Evolutionary conservation across 1,140 invertebrate genomes (phyloP), one percentile per base, ranked within the genome.

Genomic region (Drosophila ambigua): DNA sequence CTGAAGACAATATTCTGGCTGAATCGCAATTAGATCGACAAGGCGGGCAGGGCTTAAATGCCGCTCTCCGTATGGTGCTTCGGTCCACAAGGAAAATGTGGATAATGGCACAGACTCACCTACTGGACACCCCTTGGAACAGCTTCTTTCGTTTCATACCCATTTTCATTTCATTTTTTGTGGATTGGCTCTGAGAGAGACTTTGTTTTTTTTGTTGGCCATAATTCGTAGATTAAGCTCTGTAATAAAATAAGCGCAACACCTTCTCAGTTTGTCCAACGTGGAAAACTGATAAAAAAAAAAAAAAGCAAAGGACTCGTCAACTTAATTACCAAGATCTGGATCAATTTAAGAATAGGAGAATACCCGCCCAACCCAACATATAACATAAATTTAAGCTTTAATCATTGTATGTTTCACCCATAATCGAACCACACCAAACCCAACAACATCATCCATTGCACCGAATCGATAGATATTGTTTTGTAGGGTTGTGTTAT

Each of bases 1-100:
- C 93, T 97, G 59, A 98, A 97, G 94, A 94, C 96, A 61, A 95
- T 98, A 66, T 93, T 96, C 68, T 98, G 97, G 97, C 92, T 97
- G 63, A 96, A 95, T 92, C 94, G 95, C 92, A 93, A 93, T 82
- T 94, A 93, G 92, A 53, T n/a, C 13, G n/a, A 45, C n/a, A 11
- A n/a, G 20, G 20, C 11, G n/a, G 1, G 31, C 28, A 28, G 20
- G 54, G 31, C 52, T 50, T 39, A 15, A 31, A 57, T 48, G 26
- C 13, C 46, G 28, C 51, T 49, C 46, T 53, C 35, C 58, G 52
- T 50, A 63, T 50, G 64, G 64, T 65, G 72, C 74, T 74, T 55
- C 35, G 11, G 4, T 13, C 35, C 35, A 39, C 35, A 39, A 13
- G 35, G 11, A 39, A 39, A 39, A 13, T 13, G 35, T 39, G 35